These are phyloP conservation scores for Dasysyrphus tricinctus DNA, from an alignment of 2,888 invertebrate species.

Conservation along the genomic window DNA sequence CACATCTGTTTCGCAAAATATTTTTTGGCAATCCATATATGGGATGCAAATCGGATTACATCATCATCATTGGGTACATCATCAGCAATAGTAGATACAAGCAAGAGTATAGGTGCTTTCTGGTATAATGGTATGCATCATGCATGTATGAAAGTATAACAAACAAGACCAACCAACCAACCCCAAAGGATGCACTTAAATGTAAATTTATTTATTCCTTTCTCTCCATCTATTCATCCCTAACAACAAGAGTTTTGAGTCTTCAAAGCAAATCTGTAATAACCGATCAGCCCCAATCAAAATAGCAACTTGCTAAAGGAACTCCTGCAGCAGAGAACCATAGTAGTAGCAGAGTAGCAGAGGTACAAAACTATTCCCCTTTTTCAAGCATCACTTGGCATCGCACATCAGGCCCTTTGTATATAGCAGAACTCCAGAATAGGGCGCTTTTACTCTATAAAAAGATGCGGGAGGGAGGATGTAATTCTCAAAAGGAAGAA, in stretches of 20 bases:
- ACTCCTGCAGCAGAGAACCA: background rate
- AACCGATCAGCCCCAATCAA: slow-evolving; percentile 28
- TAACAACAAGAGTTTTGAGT: slow-evolving; percentile 12
- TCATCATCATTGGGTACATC: slow-evolving; percentile 40
- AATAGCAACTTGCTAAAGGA: slow-evolving; percentile 10
- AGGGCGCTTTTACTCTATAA: background rate
- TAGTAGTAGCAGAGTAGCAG: background rate
- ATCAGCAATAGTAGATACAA: background rate
- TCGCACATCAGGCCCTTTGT: background rate
- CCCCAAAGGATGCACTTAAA: slow-evolving; percentile 26
- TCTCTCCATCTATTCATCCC: slow-evolving; percentile 9
- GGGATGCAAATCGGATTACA: slow-evolving; percentile 61
- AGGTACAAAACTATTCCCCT: slow-evolving; percentile 14
- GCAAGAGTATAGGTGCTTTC: background rate
- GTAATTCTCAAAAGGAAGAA: slow-evolving; percentile 33
- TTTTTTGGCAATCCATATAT: slow-evolving; percentile 37
- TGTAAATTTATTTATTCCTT: slow-evolving; percentile 47
- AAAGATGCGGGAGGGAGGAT: background rate
- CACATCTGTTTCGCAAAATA: slow-evolving; percentile 13
- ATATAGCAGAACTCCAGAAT: background rate
- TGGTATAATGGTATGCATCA: background rate
- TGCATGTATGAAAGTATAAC: background rate
- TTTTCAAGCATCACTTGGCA: slow-evolving; percentile 41
- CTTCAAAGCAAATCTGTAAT: slow-evolving; percentile 45
- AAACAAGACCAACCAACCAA: background rate